These are phyloP conservation scores for Sweltsa coloradensis DNA, from an alignment of 1,140 invertebrate species.

Conservation along the genomic window DNA sequence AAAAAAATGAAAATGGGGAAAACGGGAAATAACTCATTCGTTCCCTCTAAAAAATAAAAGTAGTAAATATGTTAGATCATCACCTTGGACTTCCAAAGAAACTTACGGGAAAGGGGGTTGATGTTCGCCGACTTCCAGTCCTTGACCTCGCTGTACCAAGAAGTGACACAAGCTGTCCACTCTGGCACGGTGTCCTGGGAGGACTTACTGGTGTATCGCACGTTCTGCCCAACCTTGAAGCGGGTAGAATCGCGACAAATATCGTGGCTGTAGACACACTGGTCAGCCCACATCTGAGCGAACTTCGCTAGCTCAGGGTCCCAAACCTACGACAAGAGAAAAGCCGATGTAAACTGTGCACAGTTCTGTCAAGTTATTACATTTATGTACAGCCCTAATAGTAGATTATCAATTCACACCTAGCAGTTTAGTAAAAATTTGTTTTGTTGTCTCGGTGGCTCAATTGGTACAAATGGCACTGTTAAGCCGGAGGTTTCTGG, in stretches of 20 bases:
- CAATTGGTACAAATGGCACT: too few species aligned
- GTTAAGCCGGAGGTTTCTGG: too few species aligned
- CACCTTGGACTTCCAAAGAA: too few species aligned
- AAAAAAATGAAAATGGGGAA: not conserved
- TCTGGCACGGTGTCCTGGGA: not conserved
- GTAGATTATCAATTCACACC: too few species aligned
- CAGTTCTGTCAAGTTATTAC: too few species aligned
- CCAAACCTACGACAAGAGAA: conserved; percentile 33
- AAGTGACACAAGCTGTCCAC: conserved; percentile 9
- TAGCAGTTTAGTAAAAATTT: too few species aligned
- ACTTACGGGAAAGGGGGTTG: conserved; percentile 1
- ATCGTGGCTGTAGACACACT: conserved; percentile 44
- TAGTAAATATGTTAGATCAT: too few species aligned
- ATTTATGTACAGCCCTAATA: too few species aligned
- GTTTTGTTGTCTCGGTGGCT: too few species aligned
- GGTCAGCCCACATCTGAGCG: conserved; percentile 45
- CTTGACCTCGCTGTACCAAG: conserved; percentile 16
- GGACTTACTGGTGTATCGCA: not conserved
- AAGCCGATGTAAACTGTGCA: too few species aligned
- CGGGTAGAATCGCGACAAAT: conserved; percentile 29
- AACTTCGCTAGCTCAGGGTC: conserved; percentile 43
- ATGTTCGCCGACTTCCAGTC: conserved; percentile 3
- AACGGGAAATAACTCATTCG: not conserved
- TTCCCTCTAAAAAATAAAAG: not conserved
- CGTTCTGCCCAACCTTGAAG: conserved; percentile 17